A percentile compares a stretch with the other conserved stretches of the same genome.
phyloP scores from a whole-genome alignment of 2,888 invertebrate genomes.

The Hipparchia sbordonii region DNA sequence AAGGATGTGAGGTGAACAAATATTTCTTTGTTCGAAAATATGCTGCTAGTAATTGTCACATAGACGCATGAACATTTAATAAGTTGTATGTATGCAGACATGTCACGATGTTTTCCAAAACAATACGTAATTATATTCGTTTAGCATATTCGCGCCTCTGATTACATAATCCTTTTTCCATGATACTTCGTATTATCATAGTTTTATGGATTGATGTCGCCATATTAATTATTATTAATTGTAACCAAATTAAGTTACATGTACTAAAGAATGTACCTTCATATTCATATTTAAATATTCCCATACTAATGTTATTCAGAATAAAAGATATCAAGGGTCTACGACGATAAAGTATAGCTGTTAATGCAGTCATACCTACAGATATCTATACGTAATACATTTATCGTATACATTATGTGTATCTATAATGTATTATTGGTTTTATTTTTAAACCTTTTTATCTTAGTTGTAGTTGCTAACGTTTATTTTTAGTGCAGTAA shows the following conservation, averaged over 20 bases:
- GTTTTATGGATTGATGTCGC: not conserved
- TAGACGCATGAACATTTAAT: slow-evolving; percentile 21
- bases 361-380: not conserved
- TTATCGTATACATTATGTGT: not conserved
- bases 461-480: not conserved
- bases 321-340: not conserved
- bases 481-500: slow-evolving; percentile 3
- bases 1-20: slow-evolving; percentile 27
- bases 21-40: slow-evolving; percentile 32
- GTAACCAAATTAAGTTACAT: not conserved
- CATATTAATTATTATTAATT: not conserved
- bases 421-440: not conserved
- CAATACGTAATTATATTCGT: not conserved
- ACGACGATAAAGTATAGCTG: not conserved
- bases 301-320: too few species aligned
- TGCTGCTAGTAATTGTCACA: slow-evolving; percentile 12
- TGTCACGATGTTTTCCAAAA: slow-evolving; percentile 26
- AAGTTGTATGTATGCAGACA: slow-evolving; percentile 27
- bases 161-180: not conserved
- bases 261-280: not conserved
- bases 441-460: slow-evolving; percentile 3
- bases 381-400: not conserved
- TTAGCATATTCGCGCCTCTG: not conserved
- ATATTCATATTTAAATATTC: not conserved
- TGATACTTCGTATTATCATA: not conserved